A percentile compares a stretch with the other conserved stretches of the same genome.
These are phyloP conservation scores for Lates japonicus DNA, from an alignment of 2,797 vertebrate genomes.

Conservation along the genomic window DNA sequence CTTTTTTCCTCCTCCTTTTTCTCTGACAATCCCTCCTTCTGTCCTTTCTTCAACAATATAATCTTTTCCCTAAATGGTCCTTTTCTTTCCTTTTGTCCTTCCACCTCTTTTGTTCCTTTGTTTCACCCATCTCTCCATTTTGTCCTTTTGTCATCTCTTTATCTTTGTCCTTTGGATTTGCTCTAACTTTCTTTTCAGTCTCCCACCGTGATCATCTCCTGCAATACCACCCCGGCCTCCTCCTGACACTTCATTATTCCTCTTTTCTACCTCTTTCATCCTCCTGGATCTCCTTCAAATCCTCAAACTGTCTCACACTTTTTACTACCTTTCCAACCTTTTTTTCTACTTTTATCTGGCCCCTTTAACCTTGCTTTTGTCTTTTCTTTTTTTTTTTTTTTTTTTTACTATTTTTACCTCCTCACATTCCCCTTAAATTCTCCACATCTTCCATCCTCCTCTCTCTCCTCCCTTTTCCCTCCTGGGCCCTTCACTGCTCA, in stretches of 20 bases:
- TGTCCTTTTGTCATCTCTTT: not conserved
- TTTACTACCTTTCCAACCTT: constrained; percentile 1
- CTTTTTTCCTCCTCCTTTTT: constrained; percentile 45
- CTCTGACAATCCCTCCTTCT: constrained; percentile 12
- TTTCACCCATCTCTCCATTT: not conserved
- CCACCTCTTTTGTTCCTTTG: not conserved
- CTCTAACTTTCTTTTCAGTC: not conserved
- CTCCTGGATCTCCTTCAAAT: constrained; percentile 10
- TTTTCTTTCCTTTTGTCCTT: not conserved
- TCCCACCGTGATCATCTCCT: constrained; percentile 17
- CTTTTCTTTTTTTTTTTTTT: not conserved
- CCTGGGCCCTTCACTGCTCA: not conserved
- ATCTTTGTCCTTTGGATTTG: not conserved
- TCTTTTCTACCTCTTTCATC: not conserved
- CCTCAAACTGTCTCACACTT: not conserved
- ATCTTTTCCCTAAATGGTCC: constrained; percentile 26
- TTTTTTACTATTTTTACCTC: not conserved
- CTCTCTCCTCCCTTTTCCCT: not conserved
- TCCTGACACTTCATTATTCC: not conserved
- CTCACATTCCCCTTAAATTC: not conserved
- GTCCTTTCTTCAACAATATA: constrained; percentile 33
- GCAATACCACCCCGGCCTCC: not conserved
- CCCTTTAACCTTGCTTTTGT: not conserved
- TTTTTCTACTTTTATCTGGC: not conserved
- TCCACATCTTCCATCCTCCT: not conserved